Conservation (phyloP, 1,140 invertebrate species). For the Asbolus verrucosus region DNA sequence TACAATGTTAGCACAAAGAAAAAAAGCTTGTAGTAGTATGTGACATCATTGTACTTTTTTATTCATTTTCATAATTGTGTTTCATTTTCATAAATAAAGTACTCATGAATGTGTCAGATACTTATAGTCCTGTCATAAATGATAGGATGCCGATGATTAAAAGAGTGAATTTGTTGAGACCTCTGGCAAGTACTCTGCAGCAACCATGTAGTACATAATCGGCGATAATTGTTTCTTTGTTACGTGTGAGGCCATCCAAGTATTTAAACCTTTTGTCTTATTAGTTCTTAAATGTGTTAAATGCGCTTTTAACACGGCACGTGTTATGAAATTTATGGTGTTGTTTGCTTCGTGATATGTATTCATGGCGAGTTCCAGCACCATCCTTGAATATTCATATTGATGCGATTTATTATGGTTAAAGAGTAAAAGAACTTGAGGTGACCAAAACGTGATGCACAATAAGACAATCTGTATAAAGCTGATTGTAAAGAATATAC, state of each 20-base stretch:
- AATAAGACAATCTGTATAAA: too few relatives aligned
- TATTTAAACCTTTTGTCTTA: slow-evolving; percentile 31
- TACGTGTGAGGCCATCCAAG: slow-evolving; percentile 36
- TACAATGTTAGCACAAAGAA: too few relatives aligned
- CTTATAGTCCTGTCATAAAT: too few relatives aligned
- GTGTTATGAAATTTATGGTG: slow-evolving; percentile 36
- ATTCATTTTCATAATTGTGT: too few relatives aligned
- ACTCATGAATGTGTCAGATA: too few relatives aligned
- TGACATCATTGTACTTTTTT: too few relatives aligned
- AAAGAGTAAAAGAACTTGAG: slow-evolving; percentile 19
- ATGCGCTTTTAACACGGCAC: slow-evolving; percentile 36
- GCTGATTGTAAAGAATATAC: too few relatives aligned
- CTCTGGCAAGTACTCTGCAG: too few relatives aligned
- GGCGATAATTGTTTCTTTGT: slow-evolving; percentile 32
- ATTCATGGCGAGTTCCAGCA: slow-evolving; percentile 28
- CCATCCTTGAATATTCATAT: slow-evolving; percentile 36
- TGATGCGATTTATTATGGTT: slow-evolving; percentile 9
- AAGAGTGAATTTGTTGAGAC: slow-evolving; percentile 3
- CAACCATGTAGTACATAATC: slow-evolving; percentile 14
- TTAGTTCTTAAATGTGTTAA: slow-evolving; percentile 38
- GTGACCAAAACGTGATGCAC: not conserved
- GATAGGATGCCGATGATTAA: not conserved
- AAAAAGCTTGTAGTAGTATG: too few relatives aligned
- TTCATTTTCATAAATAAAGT: too few relatives aligned
- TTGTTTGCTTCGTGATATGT: slow-evolving; percentile 32